Evolutionary conservation across 1,140 invertebrate genomes (phyloP), one percentile per base, ranked within the genome.

Genomic region (Megalonaias nervosa): DNA sequence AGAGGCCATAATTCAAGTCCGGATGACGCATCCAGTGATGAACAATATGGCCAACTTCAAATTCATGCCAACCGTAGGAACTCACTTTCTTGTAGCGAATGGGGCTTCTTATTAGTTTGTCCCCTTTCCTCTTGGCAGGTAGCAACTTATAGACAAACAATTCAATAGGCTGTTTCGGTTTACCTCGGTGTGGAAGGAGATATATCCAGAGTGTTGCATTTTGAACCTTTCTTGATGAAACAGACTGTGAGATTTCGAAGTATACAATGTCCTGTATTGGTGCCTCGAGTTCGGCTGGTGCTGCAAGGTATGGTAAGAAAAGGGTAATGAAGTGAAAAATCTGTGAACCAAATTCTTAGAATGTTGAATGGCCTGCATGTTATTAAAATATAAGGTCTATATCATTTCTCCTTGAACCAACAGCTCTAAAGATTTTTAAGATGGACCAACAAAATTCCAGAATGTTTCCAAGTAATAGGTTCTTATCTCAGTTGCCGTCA

Each of bases 41-140:
- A 14, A 91, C 94, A 15, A 94, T 94, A 70, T 92, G 91, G 58
- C 95, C 95, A 69, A 97, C 92, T 90, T 97, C 95, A 80, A 98
- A 93, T 82, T 96, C 95, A 86, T 96, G 94, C 97, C 97, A 98
- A 9, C 81, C 80, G 15, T 75, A 71, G 0, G 76, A 67, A 23
- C 64, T 77, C 11, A 64, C 64, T 55, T 73, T 78, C 71, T 73
- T 78, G n/a, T 73, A 67, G 1, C 65, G 76, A 14, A 73, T 15
- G 1, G 70, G 65, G 9, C 66, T 71, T 60, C 68, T 78, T 23
- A 70, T 48, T 17, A 64, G 67, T 16, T 78, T 59, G n/a, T 68
- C 26, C 19, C 58, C 59, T 56, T 78, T 78, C 68, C 65, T 71
- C 56, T 77, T 77, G 15, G 65, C 21, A 11, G 62, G 69, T 19